Evolutionary conservation across 2,797 vertebrate species (phyloP).

Genomic region (Coregonus sp.): DNA sequence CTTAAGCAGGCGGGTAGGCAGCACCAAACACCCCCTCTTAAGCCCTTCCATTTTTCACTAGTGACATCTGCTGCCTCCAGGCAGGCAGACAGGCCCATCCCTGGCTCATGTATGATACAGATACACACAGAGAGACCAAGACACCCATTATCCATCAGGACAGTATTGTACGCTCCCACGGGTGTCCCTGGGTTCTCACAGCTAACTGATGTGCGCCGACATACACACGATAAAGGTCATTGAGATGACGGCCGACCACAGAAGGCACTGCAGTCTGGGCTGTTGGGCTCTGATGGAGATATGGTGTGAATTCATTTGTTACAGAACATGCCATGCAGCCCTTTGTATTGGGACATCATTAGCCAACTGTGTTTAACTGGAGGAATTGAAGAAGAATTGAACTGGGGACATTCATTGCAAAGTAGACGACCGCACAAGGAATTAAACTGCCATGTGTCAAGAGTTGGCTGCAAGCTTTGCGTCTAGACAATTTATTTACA

Average conservation of each 20-base stretch:
- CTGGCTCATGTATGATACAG: too few relatives aligned
- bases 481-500: too few relatives aligned
- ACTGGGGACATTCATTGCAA: too few relatives aligned
- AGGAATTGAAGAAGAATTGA: too few relatives aligned
- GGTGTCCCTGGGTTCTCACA: neutral
- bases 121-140: too few relatives aligned
- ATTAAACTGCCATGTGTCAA: too few relatives aligned
- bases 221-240: neutral
- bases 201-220: neutral
- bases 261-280: neutral
- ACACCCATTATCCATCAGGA: neutral
- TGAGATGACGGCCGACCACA: neutral
- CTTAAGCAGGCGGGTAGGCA: neutral
- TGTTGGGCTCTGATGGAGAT: neutral
- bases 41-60: neutral
- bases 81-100: neutral
- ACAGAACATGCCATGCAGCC: too few relatives aligned
- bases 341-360: neutral
- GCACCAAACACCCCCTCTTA: neutral
- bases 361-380: neutral
- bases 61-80: slow-evolving; percentile 1
- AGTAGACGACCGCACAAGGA: too few relatives aligned
- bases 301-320: too few relatives aligned
- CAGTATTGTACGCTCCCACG: neutral
- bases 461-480: too few relatives aligned